Evolutionary conservation across 2,888 invertebrate genomes (phyloP).

Genomic region (Leptopterna dolabrata): DNA sequence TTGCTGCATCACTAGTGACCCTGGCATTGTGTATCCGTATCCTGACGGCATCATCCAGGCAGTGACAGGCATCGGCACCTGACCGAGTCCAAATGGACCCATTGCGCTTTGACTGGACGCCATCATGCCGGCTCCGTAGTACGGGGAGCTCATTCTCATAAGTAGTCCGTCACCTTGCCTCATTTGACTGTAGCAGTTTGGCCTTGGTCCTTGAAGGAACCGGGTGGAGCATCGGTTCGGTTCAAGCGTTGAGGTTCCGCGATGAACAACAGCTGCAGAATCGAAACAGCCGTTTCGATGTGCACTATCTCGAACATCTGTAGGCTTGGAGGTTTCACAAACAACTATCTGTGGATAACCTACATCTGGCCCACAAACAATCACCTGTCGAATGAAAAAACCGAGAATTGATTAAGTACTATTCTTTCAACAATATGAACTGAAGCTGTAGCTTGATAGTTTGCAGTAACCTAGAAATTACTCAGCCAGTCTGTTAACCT

Average conservation of each 20-base stretch:
- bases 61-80: neutral
- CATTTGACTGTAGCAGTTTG: neutral
- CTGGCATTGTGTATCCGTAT: neutral
- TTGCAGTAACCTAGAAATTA: no score
- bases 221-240: neutral
- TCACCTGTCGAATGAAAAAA: neutral
- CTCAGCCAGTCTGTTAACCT: no score
- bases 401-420: no score
- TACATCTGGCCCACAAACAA: neutral
- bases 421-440: no score
- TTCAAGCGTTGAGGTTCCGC: no score
- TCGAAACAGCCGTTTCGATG: neutral
- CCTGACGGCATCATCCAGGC: neutral
- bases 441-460: no score
- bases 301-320: neutral
- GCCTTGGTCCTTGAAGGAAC: neutral
- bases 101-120: neutral
- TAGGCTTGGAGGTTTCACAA: neutral
- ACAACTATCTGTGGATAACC: neutral
- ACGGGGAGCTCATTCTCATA: neutral
- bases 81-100: neutral
- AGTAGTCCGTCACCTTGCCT: neutral
- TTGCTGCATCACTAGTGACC: neutral
- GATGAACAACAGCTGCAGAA: neutral
- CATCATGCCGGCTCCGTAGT: neutral